Evolutionary conservation across 2,888 invertebrate genomes (phyloP).

Genomic region (Nymphalis polychloros): DNA sequence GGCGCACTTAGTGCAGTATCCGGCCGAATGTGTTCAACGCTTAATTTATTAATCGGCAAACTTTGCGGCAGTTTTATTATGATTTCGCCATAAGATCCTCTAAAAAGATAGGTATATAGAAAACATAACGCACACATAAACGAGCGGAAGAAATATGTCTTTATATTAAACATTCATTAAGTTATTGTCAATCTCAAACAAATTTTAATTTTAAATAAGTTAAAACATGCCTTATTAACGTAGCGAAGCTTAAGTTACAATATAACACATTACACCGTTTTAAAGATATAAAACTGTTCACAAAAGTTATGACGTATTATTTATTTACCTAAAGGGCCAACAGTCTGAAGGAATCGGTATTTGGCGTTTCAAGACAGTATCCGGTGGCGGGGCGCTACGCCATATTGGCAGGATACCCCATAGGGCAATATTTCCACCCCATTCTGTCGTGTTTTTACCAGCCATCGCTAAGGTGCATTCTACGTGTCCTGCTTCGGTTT

Average conservation of each 20-base stretch:
- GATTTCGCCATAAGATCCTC: constrained; percentile 68
- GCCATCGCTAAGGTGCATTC: constrained; percentile 40
- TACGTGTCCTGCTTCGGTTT: constrained; percentile 32
- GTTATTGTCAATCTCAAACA: too few species aligned
- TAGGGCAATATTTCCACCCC: constrained; percentile 63
- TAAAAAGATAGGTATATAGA: constrained; percentile 43
- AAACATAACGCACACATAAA: neutral
- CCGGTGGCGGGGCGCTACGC: constrained; percentile 63
- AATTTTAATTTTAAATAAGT: too few species aligned
- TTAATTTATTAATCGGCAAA: constrained; percentile 51
- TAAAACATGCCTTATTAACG: too few species aligned
- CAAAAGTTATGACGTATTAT: neutral
- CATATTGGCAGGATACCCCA: constrained; percentile 72
- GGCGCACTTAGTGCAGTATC: constrained; percentile 71
- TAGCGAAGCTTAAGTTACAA: too few species aligned
- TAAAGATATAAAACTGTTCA: too few species aligned
- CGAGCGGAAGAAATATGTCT: too few species aligned
- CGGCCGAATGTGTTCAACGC: constrained; percentile 69
- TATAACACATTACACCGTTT: too few species aligned
- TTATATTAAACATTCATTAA: too few species aligned
- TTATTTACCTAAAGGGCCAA: constrained; percentile 70
- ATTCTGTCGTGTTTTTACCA: constrained; percentile 61
- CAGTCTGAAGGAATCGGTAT: constrained; percentile 68
- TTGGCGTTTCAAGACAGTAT: constrained; percentile 64
- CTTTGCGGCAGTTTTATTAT: constrained; percentile 55